Evolutionary conservation across 2,113 vertebrate genomes (phyloP).

Genomic region (Anoplopoma fimbria): DNA sequence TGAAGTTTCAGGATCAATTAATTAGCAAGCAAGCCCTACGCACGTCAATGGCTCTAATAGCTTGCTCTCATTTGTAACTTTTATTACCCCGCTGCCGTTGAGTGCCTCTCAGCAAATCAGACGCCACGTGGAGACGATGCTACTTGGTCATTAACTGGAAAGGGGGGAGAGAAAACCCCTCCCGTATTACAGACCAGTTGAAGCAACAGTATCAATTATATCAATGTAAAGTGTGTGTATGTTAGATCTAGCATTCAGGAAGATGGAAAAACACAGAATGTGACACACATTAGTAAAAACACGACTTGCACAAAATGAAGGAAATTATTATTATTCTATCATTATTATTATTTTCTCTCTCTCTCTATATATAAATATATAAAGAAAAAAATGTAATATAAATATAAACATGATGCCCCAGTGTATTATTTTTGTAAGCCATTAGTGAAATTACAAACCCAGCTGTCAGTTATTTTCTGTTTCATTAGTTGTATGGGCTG

Average conservation of each 20-base stretch:
- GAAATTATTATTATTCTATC: no score
- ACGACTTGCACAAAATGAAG: no score
- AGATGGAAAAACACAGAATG: conserved; percentile 5
- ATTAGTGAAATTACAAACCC: conserved; percentile 54
- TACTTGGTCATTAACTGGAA: conserved; percentile 69
- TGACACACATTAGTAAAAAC: conserved; percentile 1
- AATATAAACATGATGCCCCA: no score
- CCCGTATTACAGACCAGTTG: conserved; percentile 21
- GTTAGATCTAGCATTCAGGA: conserved; percentile 14
- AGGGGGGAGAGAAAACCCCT: not conserved
- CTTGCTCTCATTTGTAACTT: conserved; percentile 84
- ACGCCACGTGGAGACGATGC: conserved; percentile 47
- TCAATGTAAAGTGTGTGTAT: conserved; percentile 33
- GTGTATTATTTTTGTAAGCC: conserved; percentile 30
- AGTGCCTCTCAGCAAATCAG: conserved; percentile 79
- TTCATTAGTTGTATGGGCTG: conserved; percentile 50
- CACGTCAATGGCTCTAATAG: conserved; percentile 82
- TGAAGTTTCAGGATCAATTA: conserved; percentile 86
- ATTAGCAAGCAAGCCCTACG: conserved; percentile 79
- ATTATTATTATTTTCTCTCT: no score
- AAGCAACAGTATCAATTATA: conserved; percentile 70
- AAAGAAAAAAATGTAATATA: no score
- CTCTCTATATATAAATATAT: no score
- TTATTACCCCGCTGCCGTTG: conserved; percentile 79
- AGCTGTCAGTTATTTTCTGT: conserved; percentile 48